phyloP scores from a whole-genome alignment of 2,888 invertebrate species.

The Meta bourneti region DNA sequence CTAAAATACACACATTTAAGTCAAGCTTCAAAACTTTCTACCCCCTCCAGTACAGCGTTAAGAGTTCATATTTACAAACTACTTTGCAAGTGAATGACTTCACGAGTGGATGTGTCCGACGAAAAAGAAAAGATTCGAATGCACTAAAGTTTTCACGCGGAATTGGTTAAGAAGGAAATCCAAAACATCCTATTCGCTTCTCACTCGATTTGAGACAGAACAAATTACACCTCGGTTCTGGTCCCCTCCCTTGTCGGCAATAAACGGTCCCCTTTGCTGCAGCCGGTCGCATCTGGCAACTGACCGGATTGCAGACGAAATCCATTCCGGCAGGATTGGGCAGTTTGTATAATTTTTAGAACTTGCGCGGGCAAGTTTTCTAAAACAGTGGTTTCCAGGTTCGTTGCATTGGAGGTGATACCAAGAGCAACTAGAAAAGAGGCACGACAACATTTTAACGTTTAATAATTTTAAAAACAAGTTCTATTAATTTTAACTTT shows the following conservation, averaged over 20 bases:
- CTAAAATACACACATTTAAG: background rate
- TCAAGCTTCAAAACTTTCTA: background rate
- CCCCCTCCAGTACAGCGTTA: background rate
- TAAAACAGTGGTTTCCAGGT: too few species aligned
- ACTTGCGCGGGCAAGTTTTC: background rate
- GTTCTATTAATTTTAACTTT: too few species aligned
- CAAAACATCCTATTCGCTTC: background rate
- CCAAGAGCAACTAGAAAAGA: too few species aligned
- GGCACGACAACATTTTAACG: too few species aligned
- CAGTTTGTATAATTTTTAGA: background rate
- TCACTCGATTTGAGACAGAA: background rate
- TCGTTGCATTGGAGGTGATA: too few species aligned
- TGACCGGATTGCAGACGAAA: background rate
- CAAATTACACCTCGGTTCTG: background rate
- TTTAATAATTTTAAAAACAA: too few species aligned
- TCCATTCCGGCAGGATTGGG: background rate
- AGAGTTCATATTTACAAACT: background rate
- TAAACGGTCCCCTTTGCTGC: background rate
- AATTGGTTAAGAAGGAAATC: background rate
- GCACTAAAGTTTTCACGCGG: background rate
- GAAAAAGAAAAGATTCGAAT: too few species aligned
- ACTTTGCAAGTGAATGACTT: background rate
- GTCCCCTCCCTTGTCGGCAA: background rate
- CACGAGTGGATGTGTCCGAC: background rate
- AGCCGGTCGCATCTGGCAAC: background rate